Evolutionary conservation across 2,797 vertebrate species (phyloP), one percentile per base, ranked within the genome.

Genomic region (Cirrhinus mrigala): DNA sequence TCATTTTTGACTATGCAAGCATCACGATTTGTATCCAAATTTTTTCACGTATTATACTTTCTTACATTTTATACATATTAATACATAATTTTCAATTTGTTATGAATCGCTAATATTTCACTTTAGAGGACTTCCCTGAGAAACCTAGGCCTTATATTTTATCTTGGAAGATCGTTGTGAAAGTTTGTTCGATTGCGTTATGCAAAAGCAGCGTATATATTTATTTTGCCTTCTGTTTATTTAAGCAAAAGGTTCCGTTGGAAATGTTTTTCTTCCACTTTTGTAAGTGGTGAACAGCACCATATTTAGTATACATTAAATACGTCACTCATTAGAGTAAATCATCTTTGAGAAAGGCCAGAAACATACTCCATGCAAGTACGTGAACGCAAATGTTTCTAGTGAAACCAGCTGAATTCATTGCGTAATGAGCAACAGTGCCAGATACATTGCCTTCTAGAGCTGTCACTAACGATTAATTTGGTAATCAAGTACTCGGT

Each of bases 1-100:
- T 93, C 88, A 92, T 95, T 95, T 92, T 94, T 92, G 93, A 92
- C 95, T 96, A 96, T 96, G 95, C 95, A 96, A 96, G 91, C 90
- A 90, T 93, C 89, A 91, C 91, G 74, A 89, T 86, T 90, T 88
- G 69, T 87, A 68, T 44, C 27, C 24, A 16, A 70, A 44, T 46
- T 82, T 79, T 89, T 82, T 84, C 82, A 86, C 88, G 87, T 84
- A 86, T 84, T 84, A 87, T 90, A 83, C 82, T 87, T 87, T 91
- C 76, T 89, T 92, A 90, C 89, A 89, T 93, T 90, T 87, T 76
- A 83, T 88, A 84, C 68, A 81, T 81, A 83, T 68, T 50, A 73
- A 75, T 77, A 66, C 62, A 66, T 37, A 20, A 69, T 87, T 71
- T 77, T 27, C 3, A 75, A 83, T 60, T 83, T 80, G 79, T 88